These are phyloP conservation scores for Pycnonotus jocosus DNA, from an alignment of 2,113 vertebrate genomes.

Conservation along the genomic window DNA sequence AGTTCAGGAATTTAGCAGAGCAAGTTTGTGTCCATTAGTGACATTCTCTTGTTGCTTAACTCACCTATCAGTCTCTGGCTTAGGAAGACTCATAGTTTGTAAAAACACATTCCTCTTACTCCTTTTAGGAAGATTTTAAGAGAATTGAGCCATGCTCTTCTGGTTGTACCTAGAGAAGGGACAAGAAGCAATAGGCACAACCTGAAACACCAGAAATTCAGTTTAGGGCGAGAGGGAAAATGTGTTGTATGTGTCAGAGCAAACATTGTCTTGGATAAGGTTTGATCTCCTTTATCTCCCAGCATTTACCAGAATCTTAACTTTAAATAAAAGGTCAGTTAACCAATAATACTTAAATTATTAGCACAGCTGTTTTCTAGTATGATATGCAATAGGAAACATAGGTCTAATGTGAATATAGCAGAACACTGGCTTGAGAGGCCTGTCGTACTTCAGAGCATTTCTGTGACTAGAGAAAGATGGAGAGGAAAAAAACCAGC, in stretches of 20 bases:
- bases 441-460: background rate
- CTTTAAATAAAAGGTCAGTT: background rate
- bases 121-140: background rate
- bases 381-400: background rate
- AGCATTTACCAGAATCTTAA: background rate
- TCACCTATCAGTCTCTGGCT: background rate
- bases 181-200: background rate
- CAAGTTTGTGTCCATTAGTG: background rate
- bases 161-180: background rate
- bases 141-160: background rate
- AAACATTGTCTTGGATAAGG: background rate
- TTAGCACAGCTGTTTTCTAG: background rate
- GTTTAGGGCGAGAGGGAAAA: background rate
- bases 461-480: background rate
- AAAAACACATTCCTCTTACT: background rate
- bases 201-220: background rate
- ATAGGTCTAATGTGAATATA: background rate
- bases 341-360: background rate
- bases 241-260: background rate
- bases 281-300: background rate
- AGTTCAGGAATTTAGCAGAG: background rate
- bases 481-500: background rate
- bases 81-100: background rate
- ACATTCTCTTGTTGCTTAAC: background rate
- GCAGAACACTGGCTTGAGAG: background rate